Conservation (phyloP, 2,797 vertebrate species). For the Petrocephalus schoutedeni region DNA sequence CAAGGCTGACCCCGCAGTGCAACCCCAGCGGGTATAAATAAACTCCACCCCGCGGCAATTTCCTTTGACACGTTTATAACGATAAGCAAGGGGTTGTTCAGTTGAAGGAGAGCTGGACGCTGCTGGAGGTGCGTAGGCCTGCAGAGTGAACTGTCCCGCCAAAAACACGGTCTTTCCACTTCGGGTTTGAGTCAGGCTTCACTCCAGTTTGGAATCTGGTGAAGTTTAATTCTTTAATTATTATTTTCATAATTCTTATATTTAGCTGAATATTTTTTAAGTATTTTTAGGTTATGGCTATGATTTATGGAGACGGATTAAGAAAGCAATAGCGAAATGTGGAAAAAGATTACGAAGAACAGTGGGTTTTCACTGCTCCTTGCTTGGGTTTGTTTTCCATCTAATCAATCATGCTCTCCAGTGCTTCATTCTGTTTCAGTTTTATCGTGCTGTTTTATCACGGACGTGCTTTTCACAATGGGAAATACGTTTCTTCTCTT, state of each 20-base stretch:
- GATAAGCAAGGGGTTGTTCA: not conserved
- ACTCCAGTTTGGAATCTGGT: not conserved
- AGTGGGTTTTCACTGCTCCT: not conserved
- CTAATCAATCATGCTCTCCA: not conserved
- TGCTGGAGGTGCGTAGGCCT: not conserved
- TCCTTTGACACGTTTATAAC: not conserved
- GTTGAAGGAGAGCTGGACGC: not conserved
- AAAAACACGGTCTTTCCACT: not conserved
- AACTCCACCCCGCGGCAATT: not conserved
- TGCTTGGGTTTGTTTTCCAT: not conserved
- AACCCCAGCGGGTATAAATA: conserved; percentile 7
- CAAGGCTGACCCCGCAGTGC: not conserved
- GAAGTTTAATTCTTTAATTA: not conserved
- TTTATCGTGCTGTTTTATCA: not conserved
- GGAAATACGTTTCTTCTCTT: not conserved
- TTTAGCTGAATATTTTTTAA: not conserved
- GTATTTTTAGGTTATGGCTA: not conserved
- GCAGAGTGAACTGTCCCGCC: not conserved
- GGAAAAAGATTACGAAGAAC: not conserved
- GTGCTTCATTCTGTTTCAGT: not conserved
- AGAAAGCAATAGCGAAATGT: not conserved
- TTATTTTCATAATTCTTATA: not conserved
- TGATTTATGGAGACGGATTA: conserved; percentile 1
- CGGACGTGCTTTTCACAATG: not conserved
- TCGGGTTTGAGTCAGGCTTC: not conserved